Conservation (phyloP, 2,888 invertebrate species). For the Sinelater perroti region DNA sequence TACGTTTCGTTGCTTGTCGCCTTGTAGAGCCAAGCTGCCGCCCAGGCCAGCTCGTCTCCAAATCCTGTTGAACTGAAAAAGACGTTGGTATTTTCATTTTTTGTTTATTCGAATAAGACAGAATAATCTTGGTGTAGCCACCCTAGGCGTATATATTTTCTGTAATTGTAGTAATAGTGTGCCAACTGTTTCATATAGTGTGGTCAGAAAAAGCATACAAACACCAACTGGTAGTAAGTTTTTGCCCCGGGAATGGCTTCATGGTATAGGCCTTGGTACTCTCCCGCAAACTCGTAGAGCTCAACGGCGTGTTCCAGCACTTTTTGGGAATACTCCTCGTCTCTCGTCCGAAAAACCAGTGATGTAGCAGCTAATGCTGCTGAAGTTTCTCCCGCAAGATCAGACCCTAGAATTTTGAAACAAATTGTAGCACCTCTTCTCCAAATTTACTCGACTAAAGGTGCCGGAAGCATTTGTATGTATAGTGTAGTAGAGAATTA, state of each 20-base stretch:
- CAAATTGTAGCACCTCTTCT: no score
- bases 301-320: conserved; percentile 63
- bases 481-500: no score
- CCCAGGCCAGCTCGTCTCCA: conserved; percentile 67
- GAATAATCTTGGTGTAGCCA: no score
- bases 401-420: conserved; percentile 60
- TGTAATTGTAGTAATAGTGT: no score
- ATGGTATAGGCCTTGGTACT: conserved; percentile 63
- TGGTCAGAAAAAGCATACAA: background rate
- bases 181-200: no score
- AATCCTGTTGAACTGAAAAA: conserved; percentile 62
- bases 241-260: conserved; percentile 63
- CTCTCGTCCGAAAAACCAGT: conserved; percentile 61
- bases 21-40: conserved; percentile 65
- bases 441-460: no score
- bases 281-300: conserved; percentile 64
- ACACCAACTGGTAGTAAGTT: conserved; percentile 62
- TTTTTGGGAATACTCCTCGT: conserved; percentile 59
- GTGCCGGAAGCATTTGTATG: no score
- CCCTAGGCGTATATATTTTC: no score
- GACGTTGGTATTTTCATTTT: background rate
- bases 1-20: conserved; percentile 63
- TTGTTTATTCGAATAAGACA: no score
- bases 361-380: conserved; percentile 67
- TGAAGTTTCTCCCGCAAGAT: conserved; percentile 68